Evolutionary conservation across 2,888 invertebrate genomes (phyloP).

Genomic region (Limnephilus auricula): DNA sequence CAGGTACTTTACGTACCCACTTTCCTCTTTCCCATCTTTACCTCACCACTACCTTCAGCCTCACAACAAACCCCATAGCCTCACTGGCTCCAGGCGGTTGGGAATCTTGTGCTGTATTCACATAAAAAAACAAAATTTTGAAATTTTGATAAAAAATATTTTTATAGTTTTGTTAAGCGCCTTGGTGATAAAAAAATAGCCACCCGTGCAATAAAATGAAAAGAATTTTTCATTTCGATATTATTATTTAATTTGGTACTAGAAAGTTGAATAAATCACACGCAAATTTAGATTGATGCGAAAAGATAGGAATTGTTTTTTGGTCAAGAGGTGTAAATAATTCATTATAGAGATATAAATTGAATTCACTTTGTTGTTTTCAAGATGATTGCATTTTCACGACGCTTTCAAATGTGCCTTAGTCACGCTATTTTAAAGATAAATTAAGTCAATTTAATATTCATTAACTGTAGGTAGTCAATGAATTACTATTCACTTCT

Average conservation of each 20-base stretch:
- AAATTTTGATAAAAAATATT: no score
- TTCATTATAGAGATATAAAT: neutral
- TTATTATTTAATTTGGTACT: neutral
- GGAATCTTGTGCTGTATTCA: no score
- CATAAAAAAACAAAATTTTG: no score
- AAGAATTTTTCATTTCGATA: no score
- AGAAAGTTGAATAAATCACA: neutral
- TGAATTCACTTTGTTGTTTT: neutral
- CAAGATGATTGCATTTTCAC: neutral
- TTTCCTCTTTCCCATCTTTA: no score
- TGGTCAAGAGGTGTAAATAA: neutral
- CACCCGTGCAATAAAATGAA: no score
- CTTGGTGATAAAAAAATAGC: no score
- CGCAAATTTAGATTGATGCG: neutral
- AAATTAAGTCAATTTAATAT: neutral
- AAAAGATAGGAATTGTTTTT: neutral
- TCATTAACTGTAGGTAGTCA: neutral
- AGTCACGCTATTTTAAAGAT: neutral
- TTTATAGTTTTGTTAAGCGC: no score
- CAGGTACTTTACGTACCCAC: no score
- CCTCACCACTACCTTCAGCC: no score
- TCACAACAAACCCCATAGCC: no score
- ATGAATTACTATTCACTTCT: neutral
- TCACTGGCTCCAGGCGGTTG: no score
- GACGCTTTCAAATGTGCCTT: neutral